These are phyloP conservation scores for Melipona bicolor DNA, from an alignment of 2,888 invertebrate species.

Conservation along the genomic window DNA sequence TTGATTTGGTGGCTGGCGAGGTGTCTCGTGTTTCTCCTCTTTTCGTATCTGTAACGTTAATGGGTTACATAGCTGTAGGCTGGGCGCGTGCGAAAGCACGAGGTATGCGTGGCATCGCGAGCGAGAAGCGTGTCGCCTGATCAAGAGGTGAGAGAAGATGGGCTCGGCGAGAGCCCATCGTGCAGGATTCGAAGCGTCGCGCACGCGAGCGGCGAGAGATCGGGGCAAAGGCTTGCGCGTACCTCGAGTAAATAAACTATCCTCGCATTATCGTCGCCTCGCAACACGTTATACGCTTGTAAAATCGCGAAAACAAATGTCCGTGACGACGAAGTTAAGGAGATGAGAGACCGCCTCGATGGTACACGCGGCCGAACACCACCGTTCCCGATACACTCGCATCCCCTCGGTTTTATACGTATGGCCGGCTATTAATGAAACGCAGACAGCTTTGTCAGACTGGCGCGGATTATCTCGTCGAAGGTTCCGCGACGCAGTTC, in stretches of 20 bases:
- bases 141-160: conserved; percentile 6
- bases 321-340: conserved; percentile 59
- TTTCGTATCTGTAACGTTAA: conserved; percentile 79
- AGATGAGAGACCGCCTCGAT: conserved; percentile 41
- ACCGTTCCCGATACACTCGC: conserved; percentile 68
- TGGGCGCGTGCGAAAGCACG: conserved; percentile 42
- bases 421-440: conserved; percentile 74
- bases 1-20: conserved; percentile 72
- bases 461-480: conserved; percentile 73
- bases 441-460: conserved; percentile 76
- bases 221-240: conserved; percentile 19
- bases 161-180: not conserved
- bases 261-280: conserved; percentile 72
- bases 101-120: conserved; percentile 51
- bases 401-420: conserved; percentile 63
- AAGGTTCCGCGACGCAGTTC: conserved; percentile 48
- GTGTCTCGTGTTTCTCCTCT: conserved; percentile 69
- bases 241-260: conserved; percentile 68
- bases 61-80: conserved; percentile 73
- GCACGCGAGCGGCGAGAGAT: conserved; percentile 28
- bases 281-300: conserved; percentile 72
- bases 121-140: conserved; percentile 21
- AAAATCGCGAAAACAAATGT: conserved; percentile 74
- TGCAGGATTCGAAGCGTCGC: conserved; percentile 36
- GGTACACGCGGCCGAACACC: conserved; percentile 12